Base-by-base conservation (phyloP, 2,113 vertebrate species). In the Syngnathus scovelli region DNA sequence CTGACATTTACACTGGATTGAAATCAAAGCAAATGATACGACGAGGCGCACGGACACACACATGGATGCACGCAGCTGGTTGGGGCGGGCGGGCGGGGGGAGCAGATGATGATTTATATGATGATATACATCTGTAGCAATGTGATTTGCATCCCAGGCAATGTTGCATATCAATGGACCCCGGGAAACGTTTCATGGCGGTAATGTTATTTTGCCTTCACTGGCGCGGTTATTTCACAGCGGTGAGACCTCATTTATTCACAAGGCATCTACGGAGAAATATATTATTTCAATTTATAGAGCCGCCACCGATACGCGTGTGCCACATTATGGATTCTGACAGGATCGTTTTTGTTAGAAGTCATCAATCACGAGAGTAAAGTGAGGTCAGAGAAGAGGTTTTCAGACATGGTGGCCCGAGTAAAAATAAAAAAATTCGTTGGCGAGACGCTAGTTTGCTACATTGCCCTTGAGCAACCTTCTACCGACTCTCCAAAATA, bases 201-300 rank as follows among this genome's bases (percentile, higher is more conserved):
- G 21, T 39, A 64, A 56, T 73, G 56, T 60, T 66, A 78, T 83
- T 66, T 59, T 66, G 76, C 27, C 51, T 39, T 7, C 38, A 65
- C 62, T 60, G 49, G 52, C 27, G 39, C 38, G 52, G 59, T 77
- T 68, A 68, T 58, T 68, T n/a, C 67, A 43, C 39, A 44, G 39
- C n/a, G 15, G 19, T 41, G 38, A 62, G 60, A 62, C 60, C 11
- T 62, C 61, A 62, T 44, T 44, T 44, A 46, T 62, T 62, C 61
- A 44, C 13, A 27, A 27, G n/a, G 6, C n/a, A 44, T 44, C 61
- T 27, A 27, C 7, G 61, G 19, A 9, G 4, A 61, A 39, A 61
- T 61, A 23, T 61, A 61, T 41, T 61, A 41, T 61, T 61, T 43
- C 19, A 41, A 41, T 61, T 21, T 43, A 61, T 41, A 21, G 4